Evolutionary conservation across 2,797 vertebrate genomes (phyloP).

Genomic region (Acridotheres tristis): DNA sequence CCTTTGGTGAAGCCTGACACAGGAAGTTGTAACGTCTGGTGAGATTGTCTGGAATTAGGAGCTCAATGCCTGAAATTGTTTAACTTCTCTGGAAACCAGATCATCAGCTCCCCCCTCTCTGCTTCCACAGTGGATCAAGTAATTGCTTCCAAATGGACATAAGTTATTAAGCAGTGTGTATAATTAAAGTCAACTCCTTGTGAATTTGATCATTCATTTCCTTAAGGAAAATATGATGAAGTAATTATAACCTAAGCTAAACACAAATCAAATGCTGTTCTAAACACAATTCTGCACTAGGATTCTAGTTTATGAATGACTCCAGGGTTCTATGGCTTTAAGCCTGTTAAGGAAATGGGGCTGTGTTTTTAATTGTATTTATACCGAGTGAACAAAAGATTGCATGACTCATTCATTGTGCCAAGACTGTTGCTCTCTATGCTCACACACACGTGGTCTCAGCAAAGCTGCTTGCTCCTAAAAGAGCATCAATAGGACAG

Average conservation of each 20-base stretch:
- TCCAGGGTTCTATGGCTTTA: slow-evolving; percentile 27
- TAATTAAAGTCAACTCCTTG: slow-evolving; percentile 55
- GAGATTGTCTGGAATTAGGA: background rate
- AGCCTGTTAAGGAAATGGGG: slow-evolving; percentile 1
- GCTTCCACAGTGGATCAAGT: slow-evolving; percentile 13
- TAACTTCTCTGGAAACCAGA: background rate
- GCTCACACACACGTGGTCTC: background rate
- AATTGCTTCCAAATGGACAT: slow-evolving; percentile 44
- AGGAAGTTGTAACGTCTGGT: background rate
- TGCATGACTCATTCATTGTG: slow-evolving; percentile 30
- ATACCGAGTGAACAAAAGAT: slow-evolving; percentile 28
- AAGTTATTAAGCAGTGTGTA: slow-evolving; percentile 47
- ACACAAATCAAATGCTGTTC: slow-evolving; percentile 53
- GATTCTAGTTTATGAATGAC: slow-evolving; percentile 43
- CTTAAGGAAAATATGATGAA: slow-evolving; percentile 62
- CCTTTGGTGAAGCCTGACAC: background rate
- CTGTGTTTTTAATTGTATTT: slow-evolving; percentile 44
- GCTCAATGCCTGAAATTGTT: background rate
- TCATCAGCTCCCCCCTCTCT: background rate
- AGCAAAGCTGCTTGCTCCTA: background rate
- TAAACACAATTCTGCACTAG: background rate
- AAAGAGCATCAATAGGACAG: background rate
- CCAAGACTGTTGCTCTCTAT: background rate
- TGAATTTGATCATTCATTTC: slow-evolving; percentile 42
- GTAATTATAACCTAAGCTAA: slow-evolving; percentile 44